Percentiles rank a stretch among this genome's conserved stretches.
Evolutionary conservation across 2,113 vertebrate genomes (phyloP).

Genomic region (Poeciliopsis prolifica): DNA sequence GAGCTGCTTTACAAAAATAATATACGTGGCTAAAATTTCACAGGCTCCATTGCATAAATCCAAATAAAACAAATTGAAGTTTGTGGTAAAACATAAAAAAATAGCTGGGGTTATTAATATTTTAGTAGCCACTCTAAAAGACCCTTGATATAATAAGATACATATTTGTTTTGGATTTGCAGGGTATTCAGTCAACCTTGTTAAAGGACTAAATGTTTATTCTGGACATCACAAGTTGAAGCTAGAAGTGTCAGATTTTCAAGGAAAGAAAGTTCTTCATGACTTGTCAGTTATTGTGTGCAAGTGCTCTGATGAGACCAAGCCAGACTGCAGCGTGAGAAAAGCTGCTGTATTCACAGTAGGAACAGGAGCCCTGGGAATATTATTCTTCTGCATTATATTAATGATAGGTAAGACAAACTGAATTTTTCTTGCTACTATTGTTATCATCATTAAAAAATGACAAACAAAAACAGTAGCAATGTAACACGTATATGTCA

Average conservation of each 20-base stretch:
- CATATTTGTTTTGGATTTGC: slow-evolving; percentile 1
- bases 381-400: slow-evolving; percentile 23
- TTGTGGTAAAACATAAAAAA: not conserved
- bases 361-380: not conserved
- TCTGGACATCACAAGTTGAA: slow-evolving; percentile 39
- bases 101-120: not conserved
- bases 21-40: too few relatives aligned
- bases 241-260: slow-evolving; percentile 64
- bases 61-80: not conserved
- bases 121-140: not conserved
- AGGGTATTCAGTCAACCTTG: slow-evolving; percentile 62
- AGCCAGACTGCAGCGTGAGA: slow-evolving; percentile 22
- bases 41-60: not conserved
- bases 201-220: slow-evolving; percentile 50
- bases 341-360: not conserved
- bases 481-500: too few relatives aligned
- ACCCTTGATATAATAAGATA: not conserved
- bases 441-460: not conserved
- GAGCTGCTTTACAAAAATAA: not conserved
- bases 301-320: slow-evolving; percentile 30
- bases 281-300: slow-evolving; percentile 73
- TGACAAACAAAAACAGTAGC: not conserved
- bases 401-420: slow-evolving; percentile 62
- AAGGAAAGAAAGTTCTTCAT: slow-evolving; percentile 39
- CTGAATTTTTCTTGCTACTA: too few relatives aligned